phyloP scores from a whole-genome alignment of 1,140 invertebrate genomes.

The Euura lappo region DNA sequence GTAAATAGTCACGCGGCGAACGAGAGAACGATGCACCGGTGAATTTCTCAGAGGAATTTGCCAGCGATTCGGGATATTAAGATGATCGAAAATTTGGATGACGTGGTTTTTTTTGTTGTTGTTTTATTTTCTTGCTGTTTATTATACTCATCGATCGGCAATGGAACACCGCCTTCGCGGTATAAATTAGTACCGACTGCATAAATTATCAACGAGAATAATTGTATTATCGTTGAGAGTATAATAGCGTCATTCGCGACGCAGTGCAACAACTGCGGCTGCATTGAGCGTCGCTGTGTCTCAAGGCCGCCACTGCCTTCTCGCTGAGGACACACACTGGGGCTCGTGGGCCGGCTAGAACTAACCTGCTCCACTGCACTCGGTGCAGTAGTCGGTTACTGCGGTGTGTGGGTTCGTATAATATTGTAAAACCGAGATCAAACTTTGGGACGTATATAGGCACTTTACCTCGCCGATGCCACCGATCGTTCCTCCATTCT shows the following conservation, averaged over 20 bases:
- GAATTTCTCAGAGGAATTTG: background rate
- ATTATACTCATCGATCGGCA: too few species aligned
- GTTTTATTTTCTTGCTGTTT: background rate
- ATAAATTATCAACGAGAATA: too few species aligned
- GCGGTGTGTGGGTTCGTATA: background rate
- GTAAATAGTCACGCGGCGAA: background rate
- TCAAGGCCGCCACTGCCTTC: conserved; percentile 49
- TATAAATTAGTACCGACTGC: too few species aligned
- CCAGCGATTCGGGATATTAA: background rate
- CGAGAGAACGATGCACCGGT: conserved; percentile 1
- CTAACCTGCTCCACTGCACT: conserved; percentile 13
- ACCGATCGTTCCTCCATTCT: too few species aligned
- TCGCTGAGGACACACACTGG: conserved; percentile 44
- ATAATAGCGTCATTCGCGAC: conserved; percentile 18
- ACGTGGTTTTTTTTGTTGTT: background rate
- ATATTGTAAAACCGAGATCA: background rate
- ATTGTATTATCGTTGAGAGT: too few species aligned
- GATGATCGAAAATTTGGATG: background rate
- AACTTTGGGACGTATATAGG: too few species aligned
- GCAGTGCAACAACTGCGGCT: conserved; percentile 29
- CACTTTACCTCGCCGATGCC: too few species aligned
- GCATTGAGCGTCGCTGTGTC: conserved; percentile 53
- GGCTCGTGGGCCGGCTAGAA: conserved; percentile 3
- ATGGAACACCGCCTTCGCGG: too few species aligned
- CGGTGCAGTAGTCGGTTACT: background rate